These are phyloP conservation scores for Cephalopachus bancanus DNA, from an alignment of 2,797 vertebrate species.

Conservation along the genomic window DNA sequence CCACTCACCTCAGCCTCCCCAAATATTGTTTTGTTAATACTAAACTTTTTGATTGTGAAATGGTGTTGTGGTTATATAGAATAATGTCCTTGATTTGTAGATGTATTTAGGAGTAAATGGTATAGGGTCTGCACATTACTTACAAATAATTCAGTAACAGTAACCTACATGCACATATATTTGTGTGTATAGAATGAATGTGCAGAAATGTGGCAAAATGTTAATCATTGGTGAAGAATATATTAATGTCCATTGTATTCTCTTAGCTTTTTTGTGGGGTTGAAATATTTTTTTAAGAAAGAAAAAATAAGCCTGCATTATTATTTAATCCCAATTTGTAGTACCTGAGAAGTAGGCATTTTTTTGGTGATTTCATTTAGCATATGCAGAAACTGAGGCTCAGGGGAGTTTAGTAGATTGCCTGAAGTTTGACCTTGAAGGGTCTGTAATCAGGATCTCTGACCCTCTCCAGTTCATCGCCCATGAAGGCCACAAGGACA, in stretches of 20 bases:
- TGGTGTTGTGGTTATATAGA: not conserved
- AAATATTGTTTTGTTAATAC: not conserved
- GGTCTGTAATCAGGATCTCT: too few relatives aligned
- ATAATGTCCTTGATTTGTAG: not conserved
- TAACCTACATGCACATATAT: rapidly evolving
- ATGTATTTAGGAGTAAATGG: not conserved
- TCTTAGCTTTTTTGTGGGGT: not conserved
- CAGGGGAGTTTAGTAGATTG: not conserved
- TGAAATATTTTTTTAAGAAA: not conserved
- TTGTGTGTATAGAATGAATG: not conserved
- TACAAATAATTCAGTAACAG: not conserved
- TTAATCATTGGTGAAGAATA: not conserved
- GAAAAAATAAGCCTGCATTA: not conserved
- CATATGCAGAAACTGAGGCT: not conserved
- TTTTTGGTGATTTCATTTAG: not conserved
- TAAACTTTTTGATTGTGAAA: not conserved
- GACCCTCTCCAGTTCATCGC: not conserved
- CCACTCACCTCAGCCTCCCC: too few relatives aligned
- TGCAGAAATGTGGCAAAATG: not conserved
- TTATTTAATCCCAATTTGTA: not conserved
- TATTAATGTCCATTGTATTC: not conserved
- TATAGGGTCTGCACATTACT: not conserved
- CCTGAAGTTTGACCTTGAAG: not conserved
- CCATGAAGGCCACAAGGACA: not conserved
- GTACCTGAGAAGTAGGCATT: not conserved